Percentiles rank a stretch among this genome's conserved stretches.
These are phyloP conservation scores for Carcharodon carcharias DNA, from an alignment of 2,797 vertebrate genomes.

Conservation along the genomic window DNA sequence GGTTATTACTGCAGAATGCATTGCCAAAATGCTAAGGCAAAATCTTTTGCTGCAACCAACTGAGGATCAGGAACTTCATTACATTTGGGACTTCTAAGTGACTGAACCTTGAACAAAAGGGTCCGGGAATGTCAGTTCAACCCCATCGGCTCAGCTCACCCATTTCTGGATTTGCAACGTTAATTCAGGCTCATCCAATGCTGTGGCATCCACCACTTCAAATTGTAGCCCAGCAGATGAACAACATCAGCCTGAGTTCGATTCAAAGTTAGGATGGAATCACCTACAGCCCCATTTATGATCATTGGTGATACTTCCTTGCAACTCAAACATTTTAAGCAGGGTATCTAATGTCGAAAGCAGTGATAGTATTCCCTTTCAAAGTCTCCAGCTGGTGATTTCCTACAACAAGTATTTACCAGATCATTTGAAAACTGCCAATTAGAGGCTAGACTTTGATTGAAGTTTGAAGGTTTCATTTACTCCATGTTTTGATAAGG, in stretches of 20 bases:
- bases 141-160: background rate
- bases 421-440: background rate
- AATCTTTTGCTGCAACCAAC: background rate
- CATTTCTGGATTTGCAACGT: background rate
- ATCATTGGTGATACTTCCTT: background rate
- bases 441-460: background rate
- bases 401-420: too few relatives aligned
- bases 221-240: background rate
- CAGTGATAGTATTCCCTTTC: background rate
- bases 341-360: background rate
- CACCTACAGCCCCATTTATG: background rate
- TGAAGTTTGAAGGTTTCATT: background rate
- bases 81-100: background rate
- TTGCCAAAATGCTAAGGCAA: background rate
- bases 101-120: background rate
- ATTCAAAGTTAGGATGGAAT: background rate
- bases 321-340: background rate
- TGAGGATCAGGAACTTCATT: background rate
- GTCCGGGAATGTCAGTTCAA: background rate
- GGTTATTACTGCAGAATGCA: background rate
- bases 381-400: background rate
- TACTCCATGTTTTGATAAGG: too few relatives aligned
- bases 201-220: background rate
- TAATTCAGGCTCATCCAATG: background rate
- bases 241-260: background rate